Conservation (phyloP, 2,888 invertebrate species). For the Dolichopus griseipennis region DNA sequence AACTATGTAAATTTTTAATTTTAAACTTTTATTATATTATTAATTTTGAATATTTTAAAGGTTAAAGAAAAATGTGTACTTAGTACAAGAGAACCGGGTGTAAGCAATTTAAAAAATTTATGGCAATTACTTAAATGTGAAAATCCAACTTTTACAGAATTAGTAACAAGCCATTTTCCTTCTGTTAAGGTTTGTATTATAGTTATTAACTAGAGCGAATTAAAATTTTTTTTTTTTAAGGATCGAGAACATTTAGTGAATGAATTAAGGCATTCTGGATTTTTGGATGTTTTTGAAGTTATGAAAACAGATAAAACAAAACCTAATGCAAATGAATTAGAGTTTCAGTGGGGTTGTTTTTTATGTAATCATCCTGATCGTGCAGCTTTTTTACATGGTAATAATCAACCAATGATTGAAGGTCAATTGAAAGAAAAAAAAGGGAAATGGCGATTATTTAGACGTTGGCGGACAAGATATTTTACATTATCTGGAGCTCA, state of each 20-base stretch:
- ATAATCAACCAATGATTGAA: slow-evolving; percentile 80
- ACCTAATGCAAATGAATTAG: slow-evolving; percentile 45
- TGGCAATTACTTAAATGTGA: slow-evolving; percentile 92
- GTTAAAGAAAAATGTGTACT: slow-evolving; percentile 68
- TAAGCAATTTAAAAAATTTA: slow-evolving; percentile 78
- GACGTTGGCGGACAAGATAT: slow-evolving; percentile 87
- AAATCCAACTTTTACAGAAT: slow-evolving; percentile 77
- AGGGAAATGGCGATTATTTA: slow-evolving; percentile 82
- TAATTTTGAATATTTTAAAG: slow-evolving; percentile 31
- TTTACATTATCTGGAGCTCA: slow-evolving; percentile 90
- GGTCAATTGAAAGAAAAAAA: slow-evolving; percentile 87
- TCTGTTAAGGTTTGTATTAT: slow-evolving; percentile 57
- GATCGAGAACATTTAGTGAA: slow-evolving; percentile 80
- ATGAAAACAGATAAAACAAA: slow-evolving; percentile 45
- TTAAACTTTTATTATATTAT: not conserved
- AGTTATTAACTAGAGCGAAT: not conserved
- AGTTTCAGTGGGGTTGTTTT: slow-evolving; percentile 77
- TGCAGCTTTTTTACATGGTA: slow-evolving; percentile 69
- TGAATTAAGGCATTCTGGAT: slow-evolving; percentile 77
- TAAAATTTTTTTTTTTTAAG: slow-evolving; percentile 38
- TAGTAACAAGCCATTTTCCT: slow-evolving; percentile 92
- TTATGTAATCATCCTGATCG: slow-evolving; percentile 88
- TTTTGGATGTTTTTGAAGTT: slow-evolving; percentile 89
- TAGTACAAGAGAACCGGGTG: slow-evolving; percentile 70
- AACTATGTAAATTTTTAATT: slow-evolving; percentile 36